Evolutionary conservation across 2,113 vertebrate genomes (phyloP).

Genomic region (Raphicerus campestris): DNA sequence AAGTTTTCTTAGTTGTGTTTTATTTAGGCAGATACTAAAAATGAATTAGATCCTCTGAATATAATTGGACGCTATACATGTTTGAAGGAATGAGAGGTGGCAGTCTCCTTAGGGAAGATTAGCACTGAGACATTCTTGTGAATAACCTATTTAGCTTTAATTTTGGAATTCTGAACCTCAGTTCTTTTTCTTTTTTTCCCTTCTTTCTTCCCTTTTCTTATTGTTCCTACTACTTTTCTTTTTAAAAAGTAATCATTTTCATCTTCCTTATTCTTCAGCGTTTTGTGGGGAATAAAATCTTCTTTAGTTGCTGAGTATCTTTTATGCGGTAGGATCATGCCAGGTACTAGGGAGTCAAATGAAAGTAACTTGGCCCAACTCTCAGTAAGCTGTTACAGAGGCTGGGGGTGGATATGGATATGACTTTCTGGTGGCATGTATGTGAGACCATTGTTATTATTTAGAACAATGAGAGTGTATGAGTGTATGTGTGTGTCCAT

Average conservation of each 20-base stretch:
- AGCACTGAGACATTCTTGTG: neutral
- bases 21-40: neutral
- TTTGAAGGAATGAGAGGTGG: neutral
- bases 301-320: neutral
- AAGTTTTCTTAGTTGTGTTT: slow-evolving; percentile 20
- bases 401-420: neutral
- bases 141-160: neutral
- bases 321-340: neutral
- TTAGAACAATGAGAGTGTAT: neutral
- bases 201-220: neutral
- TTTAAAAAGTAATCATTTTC: neutral
- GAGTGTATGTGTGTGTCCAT: neutral
- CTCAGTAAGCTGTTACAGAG: neutral
- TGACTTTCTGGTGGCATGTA: neutral
- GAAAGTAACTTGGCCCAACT: neutral
- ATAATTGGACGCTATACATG: neutral
- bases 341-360: neutral
- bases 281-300: neutral
- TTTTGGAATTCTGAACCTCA: neutral
- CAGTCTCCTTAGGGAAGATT: neutral
- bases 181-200: neutral
- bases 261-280: neutral
- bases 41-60: neutral
- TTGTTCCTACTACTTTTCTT: neutral
- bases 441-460: neutral